These are phyloP conservation scores for Drosophila willistoni DNA, from an alignment of 1,140 invertebrate species.

Conservation along the genomic window DNA sequence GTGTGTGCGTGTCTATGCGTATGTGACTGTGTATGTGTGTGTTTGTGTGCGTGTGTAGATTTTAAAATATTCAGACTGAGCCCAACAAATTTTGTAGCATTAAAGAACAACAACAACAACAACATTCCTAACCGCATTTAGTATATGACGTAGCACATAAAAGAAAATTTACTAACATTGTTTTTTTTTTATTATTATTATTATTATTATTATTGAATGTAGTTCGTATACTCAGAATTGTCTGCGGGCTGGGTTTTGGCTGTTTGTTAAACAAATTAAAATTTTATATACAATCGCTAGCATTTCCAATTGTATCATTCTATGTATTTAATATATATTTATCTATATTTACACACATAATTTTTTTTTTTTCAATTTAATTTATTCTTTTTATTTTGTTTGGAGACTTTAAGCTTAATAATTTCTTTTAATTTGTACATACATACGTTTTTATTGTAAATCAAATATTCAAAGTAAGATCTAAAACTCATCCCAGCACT, in stretches of 20 bases:
- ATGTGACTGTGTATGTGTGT: slow-evolving; percentile 39
- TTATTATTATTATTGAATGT: slow-evolving; percentile 31
- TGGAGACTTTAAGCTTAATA: slow-evolving; percentile 37
- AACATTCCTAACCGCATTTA: slow-evolving; percentile 52
- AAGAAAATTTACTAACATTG: slow-evolving; percentile 32
- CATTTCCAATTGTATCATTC: slow-evolving; percentile 56
- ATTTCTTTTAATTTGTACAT: slow-evolving; percentile 57
- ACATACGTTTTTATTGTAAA: slow-evolving; percentile 46
- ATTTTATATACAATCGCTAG: slow-evolving; percentile 34
- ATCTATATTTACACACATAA: neutral
- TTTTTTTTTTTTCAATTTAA: slow-evolving; percentile 6
- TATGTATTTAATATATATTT: slow-evolving; percentile 14
- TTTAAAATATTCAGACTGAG: slow-evolving; percentile 36
- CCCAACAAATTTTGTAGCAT: slow-evolving; percentile 31
- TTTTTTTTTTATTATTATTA: slow-evolving; percentile 9
- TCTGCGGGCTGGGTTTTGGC: slow-evolving; percentile 1
- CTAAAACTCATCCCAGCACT: slow-evolving; percentile 45
- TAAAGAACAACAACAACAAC: slow-evolving; percentile 39
- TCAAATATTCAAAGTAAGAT: slow-evolving; percentile 48
- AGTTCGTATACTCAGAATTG: slow-evolving; percentile 53
- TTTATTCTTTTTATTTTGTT: slow-evolving; percentile 25
- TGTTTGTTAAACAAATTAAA: slow-evolving; percentile 8
- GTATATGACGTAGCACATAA: slow-evolving; percentile 36
- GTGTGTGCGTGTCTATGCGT: neutral
- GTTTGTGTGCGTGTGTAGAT: slow-evolving; percentile 38